Base-by-base conservation (phyloP, 2,113 vertebrate species). In the Perca schrenkii region DNA sequence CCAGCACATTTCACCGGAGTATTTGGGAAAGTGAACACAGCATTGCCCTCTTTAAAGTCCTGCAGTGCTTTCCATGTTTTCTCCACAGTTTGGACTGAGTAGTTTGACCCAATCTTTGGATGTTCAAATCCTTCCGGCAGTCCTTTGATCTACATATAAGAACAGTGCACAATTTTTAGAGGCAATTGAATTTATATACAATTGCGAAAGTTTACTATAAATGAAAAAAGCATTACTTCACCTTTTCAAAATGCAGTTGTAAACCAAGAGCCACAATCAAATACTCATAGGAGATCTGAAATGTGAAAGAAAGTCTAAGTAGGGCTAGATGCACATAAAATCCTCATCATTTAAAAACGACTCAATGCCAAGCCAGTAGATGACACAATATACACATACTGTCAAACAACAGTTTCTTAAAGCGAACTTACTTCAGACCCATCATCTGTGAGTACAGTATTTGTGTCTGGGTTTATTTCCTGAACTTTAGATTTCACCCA, bases 21-120 rank as follows among this genome's bases (percentile, higher is more conserved):
- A 71, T 99, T 98, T 67, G 98, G 98, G 86, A 97, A 98, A 22
- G 96, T 96, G 77, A 99, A 99, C 65, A 99, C 87, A 52, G 98
- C 98, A 57, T 99, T 99, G 64, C 98, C 98, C 83, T 97, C 97
- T 82, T 95, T 96, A 89, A 99, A 99, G 89, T 97, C 91, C 77
- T 97, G 96, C 83, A 99, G 86, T 16, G 98, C 97, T 73, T 91
- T 96, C 98, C 98, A 99, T 0, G 98, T 99, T 94, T 99, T 99
- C 84, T 98, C 97, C 52, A 99, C 98, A 0, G 97, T 98, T 79
- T 93, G 49, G 19, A 94, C 70, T 0, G 98, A 99, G 82, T 99
- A 99, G 93, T 99, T 99, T 49, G 98, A 99, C 21, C 98, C 98
- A 84, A 99, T 97, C 88, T 97, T 97, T 75, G 97, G 96, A 81